Evolutionary conservation across 2,113 vertebrate genomes (phyloP).

Genomic region (Perca fluviatilis): DNA sequence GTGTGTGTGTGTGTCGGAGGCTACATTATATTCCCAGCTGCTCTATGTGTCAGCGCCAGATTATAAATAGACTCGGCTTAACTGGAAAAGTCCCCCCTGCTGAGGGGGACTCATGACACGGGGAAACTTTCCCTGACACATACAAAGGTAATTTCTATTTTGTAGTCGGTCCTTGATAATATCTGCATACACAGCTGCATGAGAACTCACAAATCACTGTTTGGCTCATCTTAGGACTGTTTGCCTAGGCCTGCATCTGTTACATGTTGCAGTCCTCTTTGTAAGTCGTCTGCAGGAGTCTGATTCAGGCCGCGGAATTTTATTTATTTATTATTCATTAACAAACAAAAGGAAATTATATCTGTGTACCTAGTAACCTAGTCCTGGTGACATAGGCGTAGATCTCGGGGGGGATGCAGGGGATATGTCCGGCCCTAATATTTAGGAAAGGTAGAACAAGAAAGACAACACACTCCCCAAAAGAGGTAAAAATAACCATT

Average conservation of each 20-base stretch:
- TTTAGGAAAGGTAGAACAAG: too few relatives aligned
- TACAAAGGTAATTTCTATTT: slow-evolving; percentile 48
- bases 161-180: slow-evolving; percentile 12
- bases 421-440: too few relatives aligned
- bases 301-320: not conserved
- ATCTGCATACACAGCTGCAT: slow-evolving; percentile 9
- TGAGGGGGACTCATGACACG: slow-evolving; percentile 31
- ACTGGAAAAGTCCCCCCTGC: slow-evolving; percentile 61
- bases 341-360: not conserved
- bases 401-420: too few relatives aligned
- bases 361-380: not conserved
- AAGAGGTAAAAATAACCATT: too few relatives aligned
- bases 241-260: not conserved
- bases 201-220: slow-evolving; percentile 20
- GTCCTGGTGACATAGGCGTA: not conserved
- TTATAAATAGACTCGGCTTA: slow-evolving; percentile 73
- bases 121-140: slow-evolving; percentile 17
- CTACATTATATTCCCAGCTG: slow-evolving; percentile 59
- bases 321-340: not conserved
- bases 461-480: too few relatives aligned
- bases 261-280: not conserved
- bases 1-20: slow-evolving; percentile 14
- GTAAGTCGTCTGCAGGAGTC: not conserved
- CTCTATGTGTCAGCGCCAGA: slow-evolving; percentile 43
- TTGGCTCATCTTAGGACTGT: not conserved